Conservation (phyloP, 1,140 invertebrate genomes). For the Calliopsis andreniformis region DNA sequence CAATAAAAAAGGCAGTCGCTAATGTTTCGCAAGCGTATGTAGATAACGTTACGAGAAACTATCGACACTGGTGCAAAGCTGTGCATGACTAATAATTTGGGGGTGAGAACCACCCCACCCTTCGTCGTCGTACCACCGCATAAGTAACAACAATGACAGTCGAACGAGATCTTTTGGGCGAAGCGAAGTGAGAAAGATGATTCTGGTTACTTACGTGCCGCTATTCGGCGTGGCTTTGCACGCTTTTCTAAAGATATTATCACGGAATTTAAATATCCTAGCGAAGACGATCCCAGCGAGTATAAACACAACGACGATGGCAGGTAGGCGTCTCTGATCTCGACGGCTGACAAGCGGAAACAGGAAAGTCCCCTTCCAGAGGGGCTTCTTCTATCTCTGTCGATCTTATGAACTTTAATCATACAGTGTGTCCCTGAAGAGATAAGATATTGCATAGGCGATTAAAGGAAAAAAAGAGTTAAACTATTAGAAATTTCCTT, state of each 20-base stretch:
- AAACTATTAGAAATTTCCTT: no score
- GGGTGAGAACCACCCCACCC: conserved; percentile 73
- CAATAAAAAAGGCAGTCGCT: no score
- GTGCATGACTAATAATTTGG: conserved; percentile 75
- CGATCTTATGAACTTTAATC: background rate
- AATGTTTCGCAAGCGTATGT: background rate
- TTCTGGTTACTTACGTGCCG: conserved; percentile 22
- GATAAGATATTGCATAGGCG: background rate
- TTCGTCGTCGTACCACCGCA: conserved; percentile 27
- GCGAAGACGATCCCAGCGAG: background rate
- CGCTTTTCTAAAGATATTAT: conserved; percentile 29
- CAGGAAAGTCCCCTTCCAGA: conserved; percentile 66
- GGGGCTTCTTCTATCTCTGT: conserved; percentile 42
- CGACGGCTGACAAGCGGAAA: conserved; percentile 72
- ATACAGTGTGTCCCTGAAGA: background rate
- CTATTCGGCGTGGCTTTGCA: conserved; percentile 22
- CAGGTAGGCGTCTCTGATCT: conserved; percentile 62
- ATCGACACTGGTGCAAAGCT: conserved; percentile 32
- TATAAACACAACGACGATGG: conserved; percentile 49
- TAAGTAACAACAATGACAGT: conserved; percentile 42
- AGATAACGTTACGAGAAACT: conserved; percentile 31
- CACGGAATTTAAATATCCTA: conserved; percentile 1
- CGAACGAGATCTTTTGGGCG: background rate
- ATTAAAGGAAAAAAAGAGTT: background rate
- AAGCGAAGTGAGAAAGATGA: background rate